Base-by-base conservation (phyloP, 2,797 vertebrate genomes). In the Anguilla pacifica region DNA sequence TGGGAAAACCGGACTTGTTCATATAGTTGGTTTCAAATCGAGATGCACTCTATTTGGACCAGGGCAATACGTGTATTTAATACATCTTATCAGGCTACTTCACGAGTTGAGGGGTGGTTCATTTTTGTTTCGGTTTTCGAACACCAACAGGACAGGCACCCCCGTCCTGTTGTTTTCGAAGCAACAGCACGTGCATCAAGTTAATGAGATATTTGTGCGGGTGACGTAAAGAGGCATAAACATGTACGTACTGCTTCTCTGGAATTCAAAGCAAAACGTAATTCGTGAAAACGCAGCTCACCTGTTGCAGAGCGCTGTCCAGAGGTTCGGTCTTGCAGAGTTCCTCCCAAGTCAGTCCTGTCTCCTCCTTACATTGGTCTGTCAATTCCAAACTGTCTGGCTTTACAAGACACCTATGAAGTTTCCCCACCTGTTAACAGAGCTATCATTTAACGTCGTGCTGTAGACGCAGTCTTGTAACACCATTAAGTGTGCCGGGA, bases 281-380 rank as follows among this genome's bases (percentile, higher is more conserved):
- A 70, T 67, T 17, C 51, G n/a, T 19, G 28, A 1, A 82, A 87
- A 87, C 11, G 6, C 55, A 59, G 87, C 96, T 98, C 96, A 99
- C 98, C 98, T 99, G 97, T 59, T 97, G 97, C 89, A 99, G 95
- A 86, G 96, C 97, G 88, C 96, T 96, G 91, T 99, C 98, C 95
- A 99, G 95, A 0, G 97, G 96, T 87, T 99, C 97, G 1, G 98
- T 98, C 90, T 96, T 95, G 89, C 95, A 84, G 88, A 99, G 1
- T 74, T 98, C 97, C 55, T 98, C 98, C 72, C 96, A 87, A 19
- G 93, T 96, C 94, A 99, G 93, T 1, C 96, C 97, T 0, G 97
- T 98, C 87, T 97, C 97, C 90, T 99, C 97, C 0, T 96, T 96
- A 90, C 97, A 97, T 91, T 97, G 95, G 0, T 98, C 97, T 35